A percentile compares a stretch with the other conserved stretches of the same genome.
phyloP scores from a whole-genome alignment of 2,888 invertebrate genomes.

The Dicycla oo region DNA sequence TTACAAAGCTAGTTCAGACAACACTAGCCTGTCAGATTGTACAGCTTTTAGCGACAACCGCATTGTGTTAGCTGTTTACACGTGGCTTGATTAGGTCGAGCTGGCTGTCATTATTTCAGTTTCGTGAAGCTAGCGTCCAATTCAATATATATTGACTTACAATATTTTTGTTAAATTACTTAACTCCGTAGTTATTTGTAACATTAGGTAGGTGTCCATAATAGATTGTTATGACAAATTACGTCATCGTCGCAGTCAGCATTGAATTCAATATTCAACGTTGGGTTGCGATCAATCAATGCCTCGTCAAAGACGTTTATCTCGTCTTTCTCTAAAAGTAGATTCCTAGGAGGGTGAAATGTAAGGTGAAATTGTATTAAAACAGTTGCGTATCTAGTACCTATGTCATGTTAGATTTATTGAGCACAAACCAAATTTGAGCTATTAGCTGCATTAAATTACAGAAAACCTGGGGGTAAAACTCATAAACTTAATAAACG shows the following conservation, averaged over 20 bases:
- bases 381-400: background rate
- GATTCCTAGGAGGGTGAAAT: background rate
- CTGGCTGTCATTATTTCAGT: constrained; percentile 12
- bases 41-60: constrained; percentile 6
- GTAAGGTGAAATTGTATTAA: constrained; percentile 1
- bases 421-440: constrained; percentile 19
- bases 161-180: background rate
- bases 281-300: constrained; percentile 15
- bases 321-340: background rate
- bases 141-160: background rate
- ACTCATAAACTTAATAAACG: constrained; percentile 15
- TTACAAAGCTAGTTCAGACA: constrained; percentile 8
- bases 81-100: background rate
- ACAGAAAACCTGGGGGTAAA: background rate
- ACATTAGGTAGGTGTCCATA: background rate
- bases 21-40: constrained; percentile 1
- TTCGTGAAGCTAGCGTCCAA: background rate
- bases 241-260: constrained; percentile 7
- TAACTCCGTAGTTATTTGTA: background rate
- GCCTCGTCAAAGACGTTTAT: background rate
- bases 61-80: constrained; percentile 4
- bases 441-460: constrained; percentile 4
- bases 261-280: constrained; percentile 1
- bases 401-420: constrained; percentile 3
- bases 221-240: constrained; percentile 10